phyloP scores from a whole-genome alignment of 2,797 vertebrate species.

The Enteromius anoplus region DNA sequence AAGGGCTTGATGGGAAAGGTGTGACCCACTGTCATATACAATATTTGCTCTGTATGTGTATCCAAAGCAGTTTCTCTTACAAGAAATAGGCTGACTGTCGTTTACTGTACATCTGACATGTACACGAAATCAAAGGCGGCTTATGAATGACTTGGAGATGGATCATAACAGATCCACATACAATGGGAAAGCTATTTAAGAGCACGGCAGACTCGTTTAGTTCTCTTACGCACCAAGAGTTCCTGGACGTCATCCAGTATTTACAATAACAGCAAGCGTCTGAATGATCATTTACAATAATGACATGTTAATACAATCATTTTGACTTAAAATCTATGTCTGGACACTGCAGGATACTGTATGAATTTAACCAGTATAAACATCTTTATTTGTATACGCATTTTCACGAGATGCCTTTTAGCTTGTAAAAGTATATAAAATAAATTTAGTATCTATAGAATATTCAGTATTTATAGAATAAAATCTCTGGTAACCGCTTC shows the following conservation, averaged over 20 bases:
- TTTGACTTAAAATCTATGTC: not conserved
- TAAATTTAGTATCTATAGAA: not conserved
- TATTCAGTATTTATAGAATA: not conserved
- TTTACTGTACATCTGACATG: not conserved
- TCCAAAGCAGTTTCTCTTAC: not conserved
- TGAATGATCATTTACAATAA: slow-evolving; percentile 35
- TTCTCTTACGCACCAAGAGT: slow-evolving; percentile 11
- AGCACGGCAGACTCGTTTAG: slow-evolving; percentile 5
- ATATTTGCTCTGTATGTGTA: slow-evolving; percentile 12
- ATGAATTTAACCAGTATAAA: not conserved
- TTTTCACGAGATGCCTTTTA: too few relatives aligned
- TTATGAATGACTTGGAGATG: not conserved
- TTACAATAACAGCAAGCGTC: not conserved
- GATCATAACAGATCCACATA: not conserved
- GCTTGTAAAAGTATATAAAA: not conserved
- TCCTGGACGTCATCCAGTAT: slow-evolving; percentile 7
- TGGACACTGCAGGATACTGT: not conserved
- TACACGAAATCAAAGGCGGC: not conserved
- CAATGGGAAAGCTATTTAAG: not conserved
- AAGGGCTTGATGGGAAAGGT: slow-evolving; percentile 26
- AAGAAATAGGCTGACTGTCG: not conserved
- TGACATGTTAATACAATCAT: slow-evolving; percentile 3
- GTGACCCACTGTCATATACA: not conserved
- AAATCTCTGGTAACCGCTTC: not conserved
- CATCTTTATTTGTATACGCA: not conserved